A percentile compares a stretch with the other conserved stretches of the same genome.
Conservation (phyloP, 2,888 invertebrate genomes). For the Arenicola marina region DNA sequence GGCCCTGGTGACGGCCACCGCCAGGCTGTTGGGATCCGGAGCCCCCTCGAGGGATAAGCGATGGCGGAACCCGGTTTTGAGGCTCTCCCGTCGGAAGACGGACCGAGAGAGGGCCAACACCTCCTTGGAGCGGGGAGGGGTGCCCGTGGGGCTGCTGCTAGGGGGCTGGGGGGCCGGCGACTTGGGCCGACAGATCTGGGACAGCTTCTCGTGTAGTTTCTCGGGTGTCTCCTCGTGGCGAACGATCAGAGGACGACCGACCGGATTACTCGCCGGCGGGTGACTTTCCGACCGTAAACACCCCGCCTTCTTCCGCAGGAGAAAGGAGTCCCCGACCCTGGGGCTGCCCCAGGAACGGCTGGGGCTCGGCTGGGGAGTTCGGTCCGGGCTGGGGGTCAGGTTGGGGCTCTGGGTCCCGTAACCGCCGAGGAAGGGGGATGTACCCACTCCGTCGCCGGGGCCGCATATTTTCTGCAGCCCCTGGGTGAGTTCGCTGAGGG, state of each 20-base stretch:
- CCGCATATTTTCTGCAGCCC: slow-evolving; percentile 4
- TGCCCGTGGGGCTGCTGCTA: neutral
- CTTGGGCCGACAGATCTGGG: neutral
- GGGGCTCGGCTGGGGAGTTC: neutral
- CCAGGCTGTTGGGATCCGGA: neutral
- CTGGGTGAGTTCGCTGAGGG: neutral
- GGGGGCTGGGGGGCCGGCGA: neutral
- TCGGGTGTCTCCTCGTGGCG: slow-evolving; percentile 1
- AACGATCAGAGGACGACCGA: neutral
- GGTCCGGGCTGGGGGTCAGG: neutral
- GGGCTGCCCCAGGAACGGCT: too few relatives aligned
- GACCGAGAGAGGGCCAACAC: neutral
- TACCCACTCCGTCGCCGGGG: neutral
- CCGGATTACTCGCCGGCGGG: neutral
- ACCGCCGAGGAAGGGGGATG: neutral
- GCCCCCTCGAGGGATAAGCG: neutral
- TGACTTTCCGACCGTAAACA: neutral
- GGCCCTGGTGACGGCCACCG: neutral
- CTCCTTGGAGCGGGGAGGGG: neutral
- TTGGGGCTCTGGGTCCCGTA: neutral
- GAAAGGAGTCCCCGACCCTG: too few relatives aligned
- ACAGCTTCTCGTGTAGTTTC: neutral
- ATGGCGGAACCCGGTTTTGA: neutral
- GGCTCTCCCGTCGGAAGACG: neutral
- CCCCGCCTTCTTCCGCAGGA: too few relatives aligned